phyloP scores from a whole-genome alignment of 2,888 invertebrate species.

The Parascotia fuliginaria region DNA sequence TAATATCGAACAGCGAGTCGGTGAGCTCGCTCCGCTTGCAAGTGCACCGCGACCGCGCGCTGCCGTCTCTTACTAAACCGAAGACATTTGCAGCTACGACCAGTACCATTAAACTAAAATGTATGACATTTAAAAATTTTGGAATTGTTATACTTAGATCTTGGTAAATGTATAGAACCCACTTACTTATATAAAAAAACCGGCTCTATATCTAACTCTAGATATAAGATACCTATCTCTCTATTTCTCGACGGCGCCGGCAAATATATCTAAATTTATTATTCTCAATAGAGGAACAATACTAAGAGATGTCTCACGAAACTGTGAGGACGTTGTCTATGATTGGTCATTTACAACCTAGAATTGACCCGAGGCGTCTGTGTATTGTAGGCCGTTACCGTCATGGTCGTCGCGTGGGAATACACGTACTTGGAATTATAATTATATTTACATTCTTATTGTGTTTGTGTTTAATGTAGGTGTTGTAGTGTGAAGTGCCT shows the following conservation, averaged over 20 bases:
- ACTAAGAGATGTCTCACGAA: background rate
- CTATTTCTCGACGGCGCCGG: background rate
- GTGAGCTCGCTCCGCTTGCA: constrained; percentile 44
- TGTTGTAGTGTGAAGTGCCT: constrained; percentile 45
- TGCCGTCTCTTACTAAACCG: constrained; percentile 39
- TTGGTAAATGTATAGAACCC: too few relatives aligned
- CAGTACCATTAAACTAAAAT: constrained; percentile 40
- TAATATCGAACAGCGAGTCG: constrained; percentile 56
- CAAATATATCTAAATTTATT: background rate
- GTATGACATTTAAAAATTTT: constrained; percentile 32
- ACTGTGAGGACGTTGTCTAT: background rate
- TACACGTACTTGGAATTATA: constrained; percentile 62
- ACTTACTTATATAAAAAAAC: too few relatives aligned
- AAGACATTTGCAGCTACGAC: constrained; percentile 44
- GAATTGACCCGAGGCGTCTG: constrained; percentile 5
- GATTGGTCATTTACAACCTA: constrained; percentile 5
- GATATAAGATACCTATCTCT: background rate
- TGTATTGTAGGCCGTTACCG: constrained; percentile 39
- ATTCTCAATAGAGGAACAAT: background rate
- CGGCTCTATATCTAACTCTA: too few relatives aligned
- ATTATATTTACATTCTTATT: constrained; percentile 65
- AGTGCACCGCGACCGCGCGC: constrained; percentile 29
- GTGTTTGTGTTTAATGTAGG: constrained; percentile 51
- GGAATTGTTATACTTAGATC: constrained; percentile 21
- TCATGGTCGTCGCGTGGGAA: constrained; percentile 67